Evolutionary conservation across 2,888 invertebrate species (phyloP).

Genomic region (Punctoribates punctum): DNA sequence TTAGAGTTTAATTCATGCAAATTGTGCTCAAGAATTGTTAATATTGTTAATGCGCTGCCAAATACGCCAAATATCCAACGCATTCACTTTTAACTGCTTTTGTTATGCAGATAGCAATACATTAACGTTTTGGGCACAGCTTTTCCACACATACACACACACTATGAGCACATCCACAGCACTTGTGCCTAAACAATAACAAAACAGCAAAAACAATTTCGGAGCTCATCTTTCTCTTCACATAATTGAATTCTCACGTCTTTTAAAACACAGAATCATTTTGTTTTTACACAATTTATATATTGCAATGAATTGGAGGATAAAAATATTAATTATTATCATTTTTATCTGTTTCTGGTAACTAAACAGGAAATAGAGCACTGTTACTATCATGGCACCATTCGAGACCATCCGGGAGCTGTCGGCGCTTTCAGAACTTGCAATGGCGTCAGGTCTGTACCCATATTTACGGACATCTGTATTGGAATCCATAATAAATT

Average conservation of each 20-base stretch:
- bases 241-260: too few relatives aligned
- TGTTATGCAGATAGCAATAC: conserved; percentile 21
- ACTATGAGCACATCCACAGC: not conserved
- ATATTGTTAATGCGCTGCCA: not conserved
- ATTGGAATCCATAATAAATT: not conserved
- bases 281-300: too few relatives aligned
- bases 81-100: not conserved
- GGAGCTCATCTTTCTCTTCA: not conserved
- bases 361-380: conserved; percentile 82
- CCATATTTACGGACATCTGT: not conserved
- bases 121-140: not conserved
- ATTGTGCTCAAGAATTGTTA: not conserved
- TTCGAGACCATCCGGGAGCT: conserved; percentile 93
- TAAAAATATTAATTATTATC: too few relatives aligned
- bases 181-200: not conserved
- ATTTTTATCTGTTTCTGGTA: not conserved
- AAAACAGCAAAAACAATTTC: not conserved
- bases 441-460: conserved; percentile 73
- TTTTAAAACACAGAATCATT: too few relatives aligned
- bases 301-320: too few relatives aligned
- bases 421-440: conserved; percentile 97
- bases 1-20: conserved; percentile 22
- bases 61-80: too few relatives aligned
- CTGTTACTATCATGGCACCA: conserved; percentile 97
- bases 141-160: too few relatives aligned